A percentile compares a stretch with the other conserved stretches of the same genome.
Evolutionary conservation across 2,797 vertebrate species (phyloP).

Genomic region (Otolemur crassicaudatus): DNA sequence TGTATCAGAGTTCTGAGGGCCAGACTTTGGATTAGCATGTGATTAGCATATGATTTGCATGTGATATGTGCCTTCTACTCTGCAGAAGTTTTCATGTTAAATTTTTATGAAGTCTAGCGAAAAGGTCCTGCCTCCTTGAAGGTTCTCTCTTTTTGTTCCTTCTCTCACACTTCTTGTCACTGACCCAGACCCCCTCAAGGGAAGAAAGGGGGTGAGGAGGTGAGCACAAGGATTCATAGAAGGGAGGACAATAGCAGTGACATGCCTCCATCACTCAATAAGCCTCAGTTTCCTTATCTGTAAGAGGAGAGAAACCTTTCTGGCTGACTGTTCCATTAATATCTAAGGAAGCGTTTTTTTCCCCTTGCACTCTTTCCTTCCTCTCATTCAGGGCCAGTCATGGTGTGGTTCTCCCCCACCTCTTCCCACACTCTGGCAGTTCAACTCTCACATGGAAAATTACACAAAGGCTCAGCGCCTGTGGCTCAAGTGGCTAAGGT

Average conservation of each 20-base stretch:
- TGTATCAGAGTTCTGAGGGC: conserved; percentile 59
- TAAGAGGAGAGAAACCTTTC: background rate
- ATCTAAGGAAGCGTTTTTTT: background rate
- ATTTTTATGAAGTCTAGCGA: conserved; percentile 81
- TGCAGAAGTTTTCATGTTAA: conserved; percentile 81
- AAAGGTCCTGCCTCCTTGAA: conserved; percentile 78
- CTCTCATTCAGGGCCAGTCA: background rate
- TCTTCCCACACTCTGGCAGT: background rate
- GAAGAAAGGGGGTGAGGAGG: conserved; percentile 35
- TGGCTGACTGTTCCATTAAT: background rate
- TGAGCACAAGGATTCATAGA: background rate
- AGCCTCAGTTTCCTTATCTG: conserved; percentile 44
- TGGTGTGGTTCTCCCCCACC: background rate
- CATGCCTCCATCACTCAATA: background rate
- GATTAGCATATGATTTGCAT: conserved; percentile 83
- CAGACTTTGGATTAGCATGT: conserved; percentile 73
- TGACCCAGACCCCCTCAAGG: conserved; percentile 38
- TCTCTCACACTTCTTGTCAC: conserved; percentile 46
- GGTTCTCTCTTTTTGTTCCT: conserved; percentile 69
- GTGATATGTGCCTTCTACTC: conserved; percentile 66
- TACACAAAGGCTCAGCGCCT: too few relatives aligned
- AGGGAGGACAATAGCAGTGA: background rate
- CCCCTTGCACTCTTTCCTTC: background rate
- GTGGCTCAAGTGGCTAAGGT: too few relatives aligned
- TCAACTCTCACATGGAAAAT: background rate